Evolutionary conservation across 2,797 vertebrate genomes (phyloP).

Genomic region (Rhadinocentrus ornatus): DNA sequence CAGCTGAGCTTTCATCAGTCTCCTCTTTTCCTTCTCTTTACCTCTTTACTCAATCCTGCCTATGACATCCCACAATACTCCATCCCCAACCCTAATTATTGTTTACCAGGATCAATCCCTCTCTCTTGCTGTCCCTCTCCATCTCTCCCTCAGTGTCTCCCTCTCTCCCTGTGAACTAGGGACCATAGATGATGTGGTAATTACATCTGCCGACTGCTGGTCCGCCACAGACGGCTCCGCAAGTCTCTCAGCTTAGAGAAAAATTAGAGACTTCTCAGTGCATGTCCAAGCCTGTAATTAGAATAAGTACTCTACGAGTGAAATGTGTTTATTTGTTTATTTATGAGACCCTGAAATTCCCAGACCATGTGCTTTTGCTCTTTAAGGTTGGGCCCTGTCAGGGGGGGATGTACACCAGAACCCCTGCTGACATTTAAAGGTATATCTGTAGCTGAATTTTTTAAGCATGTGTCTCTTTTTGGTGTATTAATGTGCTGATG

Average conservation of each 20-base stretch:
- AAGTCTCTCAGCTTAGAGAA: slow-evolving; percentile 71
- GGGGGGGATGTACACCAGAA: slow-evolving; percentile 19
- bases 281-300: slow-evolving; percentile 79
- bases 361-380: slow-evolving; percentile 33
- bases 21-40: slow-evolving; percentile 40
- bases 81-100: slow-evolving; percentile 81
- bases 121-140: slow-evolving; percentile 40
- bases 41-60: slow-evolving; percentile 61
- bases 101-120: slow-evolving; percentile 80
- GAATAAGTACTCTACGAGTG: slow-evolving; percentile 74
- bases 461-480: neutral
- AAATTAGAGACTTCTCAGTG: slow-evolving; percentile 80
- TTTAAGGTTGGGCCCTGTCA: slow-evolving; percentile 43
- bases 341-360: slow-evolving; percentile 71
- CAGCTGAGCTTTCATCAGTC: slow-evolving; percentile 43
- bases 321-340: slow-evolving; percentile 82
- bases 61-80: slow-evolving; percentile 69
- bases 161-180: slow-evolving; percentile 53
- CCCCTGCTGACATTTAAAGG: slow-evolving; percentile 2
- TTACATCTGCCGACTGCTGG: slow-evolving; percentile 81
- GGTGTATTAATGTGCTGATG: neutral
- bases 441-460: neutral
- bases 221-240: slow-evolving; percentile 78
- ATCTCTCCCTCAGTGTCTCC: slow-evolving; percentile 25
- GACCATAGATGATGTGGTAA: slow-evolving; percentile 81